Evolutionary conservation across 92 coral and sea anemone species (phyloP).

Genomic region (Micromussa lordhowensis): DNA sequence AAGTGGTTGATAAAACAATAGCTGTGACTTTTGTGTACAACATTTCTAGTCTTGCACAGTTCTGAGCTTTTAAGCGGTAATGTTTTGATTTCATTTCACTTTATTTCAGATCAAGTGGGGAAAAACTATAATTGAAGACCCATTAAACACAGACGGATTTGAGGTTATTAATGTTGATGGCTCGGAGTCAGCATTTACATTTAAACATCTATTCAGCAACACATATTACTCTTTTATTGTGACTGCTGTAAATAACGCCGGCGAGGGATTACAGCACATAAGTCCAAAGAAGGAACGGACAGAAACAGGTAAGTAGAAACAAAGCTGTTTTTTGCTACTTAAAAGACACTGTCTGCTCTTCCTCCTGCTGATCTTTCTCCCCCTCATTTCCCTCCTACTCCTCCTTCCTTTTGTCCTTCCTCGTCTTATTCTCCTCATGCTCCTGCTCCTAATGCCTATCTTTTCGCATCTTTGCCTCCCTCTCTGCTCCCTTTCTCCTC

Average conservation of each 20-base stretch:
- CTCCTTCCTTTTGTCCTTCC: too few species aligned
- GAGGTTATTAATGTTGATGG: constrained; percentile 31
- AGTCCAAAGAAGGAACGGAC: constrained; percentile 63
- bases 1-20: too few species aligned
- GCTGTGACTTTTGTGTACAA: background rate
- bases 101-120: constrained; percentile 64
- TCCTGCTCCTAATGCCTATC: too few species aligned
- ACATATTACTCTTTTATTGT: constrained; percentile 83
- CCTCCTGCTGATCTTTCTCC: background rate
- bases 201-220: constrained; percentile 71
- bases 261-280: constrained; percentile 49
- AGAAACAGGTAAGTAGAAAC: constrained; percentile 47
- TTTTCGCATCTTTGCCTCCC: background rate
- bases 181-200: constrained; percentile 32
- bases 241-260: constrained; percentile 60
- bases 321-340: background rate
- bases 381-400: too few species aligned
- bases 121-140: constrained; percentile 25
- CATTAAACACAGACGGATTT: too few species aligned
- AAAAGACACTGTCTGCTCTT: too few species aligned
- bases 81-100: background rate
- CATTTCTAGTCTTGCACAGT: background rate
- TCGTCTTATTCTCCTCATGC: too few species aligned
- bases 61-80: background rate
- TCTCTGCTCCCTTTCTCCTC: background rate